Evolutionary conservation across 2,888 invertebrate species (phyloP), one percentile per base, ranked within the genome.

Genomic region (Cheilosia variabilis): DNA sequence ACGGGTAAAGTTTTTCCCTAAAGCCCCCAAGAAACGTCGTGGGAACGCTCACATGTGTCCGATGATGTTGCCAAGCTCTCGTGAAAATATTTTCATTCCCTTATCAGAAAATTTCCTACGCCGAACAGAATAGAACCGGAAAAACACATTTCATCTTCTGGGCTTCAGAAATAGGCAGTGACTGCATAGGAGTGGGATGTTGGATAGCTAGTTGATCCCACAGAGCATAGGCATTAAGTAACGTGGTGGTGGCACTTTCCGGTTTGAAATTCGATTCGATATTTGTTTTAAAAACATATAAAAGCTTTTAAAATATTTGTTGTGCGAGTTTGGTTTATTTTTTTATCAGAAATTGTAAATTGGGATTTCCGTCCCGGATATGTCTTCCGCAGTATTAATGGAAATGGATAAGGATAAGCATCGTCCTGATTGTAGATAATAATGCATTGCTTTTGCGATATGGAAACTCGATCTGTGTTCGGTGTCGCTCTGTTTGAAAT

Each of bases 241-340:
- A 62, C 60, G 65, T 53, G 52, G 31, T 31, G 31, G 52, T 76
- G 62, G 66, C 53, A 75, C 60, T 75, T 79, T 68, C 71, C 57
- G 65, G 66, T 79, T 80, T 65, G 71, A 76, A 86, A 80, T 80
- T 80, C 76, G 55, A 86, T 80, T 86, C 80, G 75, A 86, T 86
- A 86, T 86, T 86, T 86, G 84, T 86, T 86, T 86, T 86, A 34
- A 80, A 22, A 86, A 86, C 84, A 86, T 76, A 80, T 66, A 86
- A 86, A 86, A 80, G 84, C 84, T 86, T 86, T 86, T 80, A 86
- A 80, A 86, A 71, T 72, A 55, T 60, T 62, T 57, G 31, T 19
- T 73, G 13, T 15, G n/a, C 2, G 19, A 31, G 15, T 22, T 24
- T 27, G 45, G 10, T 66, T 62, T 27, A 37, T 31, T 60, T 50